Evolutionary conservation across 2,888 invertebrate species (phyloP).

Genomic region (Eupeodes luniger): DNA sequence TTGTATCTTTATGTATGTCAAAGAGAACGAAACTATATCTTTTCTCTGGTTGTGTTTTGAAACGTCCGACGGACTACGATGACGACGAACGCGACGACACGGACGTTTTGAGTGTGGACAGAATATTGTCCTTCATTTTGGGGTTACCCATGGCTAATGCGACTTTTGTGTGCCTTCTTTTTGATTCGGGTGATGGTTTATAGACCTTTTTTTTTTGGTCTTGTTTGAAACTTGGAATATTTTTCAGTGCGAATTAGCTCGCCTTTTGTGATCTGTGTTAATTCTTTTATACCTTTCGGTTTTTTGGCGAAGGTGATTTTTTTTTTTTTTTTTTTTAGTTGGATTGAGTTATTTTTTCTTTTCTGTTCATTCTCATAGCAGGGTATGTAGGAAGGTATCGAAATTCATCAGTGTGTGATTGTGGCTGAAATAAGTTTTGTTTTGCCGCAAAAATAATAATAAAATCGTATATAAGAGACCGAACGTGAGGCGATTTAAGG

Average conservation of each 20-base stretch:
- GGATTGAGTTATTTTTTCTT: not conserved
- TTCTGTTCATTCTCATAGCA: too few species aligned
- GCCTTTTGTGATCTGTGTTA: conserved; percentile 76
- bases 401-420: conserved; percentile 53
- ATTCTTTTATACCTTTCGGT: conserved; percentile 60
- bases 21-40: conserved; percentile 66
- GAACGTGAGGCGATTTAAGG: conserved; percentile 60
- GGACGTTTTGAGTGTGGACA: conserved; percentile 14
- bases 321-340: conserved; percentile 3
- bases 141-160: conserved; percentile 75
- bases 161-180: conserved; percentile 58
- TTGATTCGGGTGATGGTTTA: conserved; percentile 60
- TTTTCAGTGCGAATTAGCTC: conserved; percentile 76
- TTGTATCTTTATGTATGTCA: conserved; percentile 1
- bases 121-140: conserved; percentile 67
- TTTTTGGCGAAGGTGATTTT: conserved; percentile 23
- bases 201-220: conserved; percentile 7
- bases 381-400: not conserved
- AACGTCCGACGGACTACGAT: too few species aligned
- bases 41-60: not conserved
- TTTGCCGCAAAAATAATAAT: conserved; percentile 31
- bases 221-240: conserved; percentile 58
- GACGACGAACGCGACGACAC: not conserved
- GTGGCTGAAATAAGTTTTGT: conserved; percentile 50
- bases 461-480: conserved; percentile 12